These are phyloP conservation scores for Tineola bisselliella DNA, from an alignment of 2,888 invertebrate genomes.

Conservation along the genomic window DNA sequence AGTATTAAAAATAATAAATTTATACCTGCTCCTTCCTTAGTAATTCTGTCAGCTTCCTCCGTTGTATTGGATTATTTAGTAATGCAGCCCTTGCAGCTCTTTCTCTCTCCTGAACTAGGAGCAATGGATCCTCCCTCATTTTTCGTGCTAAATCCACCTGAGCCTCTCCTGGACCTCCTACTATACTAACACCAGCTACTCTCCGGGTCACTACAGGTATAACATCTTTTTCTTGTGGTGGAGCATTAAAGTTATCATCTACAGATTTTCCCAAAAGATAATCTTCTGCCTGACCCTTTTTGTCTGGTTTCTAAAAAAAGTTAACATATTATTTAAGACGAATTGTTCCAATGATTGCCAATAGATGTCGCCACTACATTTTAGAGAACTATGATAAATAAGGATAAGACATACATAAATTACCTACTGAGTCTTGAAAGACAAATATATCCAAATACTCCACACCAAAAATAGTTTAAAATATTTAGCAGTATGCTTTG, in stretches of 20 bases:
- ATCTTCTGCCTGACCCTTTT: constrained; percentile 81
- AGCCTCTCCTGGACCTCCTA: constrained; percentile 60
- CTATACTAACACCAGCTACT: constrained; percentile 55
- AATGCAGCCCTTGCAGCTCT: constrained; percentile 86
- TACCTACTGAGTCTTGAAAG: too few relatives aligned
- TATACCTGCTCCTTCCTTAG: constrained; percentile 69
- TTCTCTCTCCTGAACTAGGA: constrained; percentile 89
- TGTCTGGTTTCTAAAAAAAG: constrained; percentile 62
- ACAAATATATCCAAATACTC: too few relatives aligned
- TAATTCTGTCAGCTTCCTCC: constrained; percentile 85
- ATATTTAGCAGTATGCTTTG: too few relatives aligned
- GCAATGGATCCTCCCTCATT: constrained; percentile 92
- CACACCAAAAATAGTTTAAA: too few relatives aligned
- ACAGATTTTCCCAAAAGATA: constrained; percentile 85
- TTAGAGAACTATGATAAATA: too few relatives aligned
- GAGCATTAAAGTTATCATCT: constrained; percentile 78
- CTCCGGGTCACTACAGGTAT: constrained; percentile 72
- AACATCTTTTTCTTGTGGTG: constrained; percentile 74
- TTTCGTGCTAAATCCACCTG: constrained; percentile 90
- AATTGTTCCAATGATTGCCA: neutral
- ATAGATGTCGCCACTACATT: too few relatives aligned
- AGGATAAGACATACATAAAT: too few relatives aligned
- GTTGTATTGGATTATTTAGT: constrained; percentile 89
- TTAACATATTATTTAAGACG: neutral
- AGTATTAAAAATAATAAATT: neutral